A percentile compares a stretch with the other conserved stretches of the same genome.
phyloP scores from a whole-genome alignment of 2,888 invertebrate genomes.

The Apamea monoglypha region DNA sequence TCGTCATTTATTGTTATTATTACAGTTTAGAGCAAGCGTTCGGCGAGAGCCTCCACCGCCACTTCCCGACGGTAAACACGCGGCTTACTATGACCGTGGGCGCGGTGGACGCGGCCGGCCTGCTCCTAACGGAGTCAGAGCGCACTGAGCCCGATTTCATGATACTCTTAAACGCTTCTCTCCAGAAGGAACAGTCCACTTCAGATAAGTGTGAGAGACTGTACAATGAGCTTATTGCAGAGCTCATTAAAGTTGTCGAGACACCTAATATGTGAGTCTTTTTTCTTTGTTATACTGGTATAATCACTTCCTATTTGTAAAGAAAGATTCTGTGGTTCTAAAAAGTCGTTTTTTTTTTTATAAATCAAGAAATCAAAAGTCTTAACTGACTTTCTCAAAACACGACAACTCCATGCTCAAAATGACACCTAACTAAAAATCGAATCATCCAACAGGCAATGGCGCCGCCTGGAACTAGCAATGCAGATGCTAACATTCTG shows the following conservation, averaged over 20 bases:
- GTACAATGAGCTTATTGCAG: constrained; percentile 90
- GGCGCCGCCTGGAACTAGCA: constrained; percentile 95
- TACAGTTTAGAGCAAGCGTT: constrained; percentile 90
- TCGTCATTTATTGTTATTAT: constrained; percentile 14
- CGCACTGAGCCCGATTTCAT: constrained; percentile 74
- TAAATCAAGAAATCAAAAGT: neutral
- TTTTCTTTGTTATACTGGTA: neutral
- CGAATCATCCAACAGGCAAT: constrained; percentile 89
- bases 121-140: constrained; percentile 83
- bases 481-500: constrained; percentile 93
- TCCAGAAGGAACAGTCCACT: constrained; percentile 76
- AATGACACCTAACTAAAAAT: neutral
- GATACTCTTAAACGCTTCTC: constrained; percentile 75
- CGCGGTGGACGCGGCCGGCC: constrained; percentile 86
- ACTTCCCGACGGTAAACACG: constrained; percentile 92
- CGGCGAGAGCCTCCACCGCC: constrained; percentile 89
- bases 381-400: neutral
- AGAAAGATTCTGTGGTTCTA: neutral
- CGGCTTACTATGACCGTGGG: constrained; percentile 88
- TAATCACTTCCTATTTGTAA: neutral
- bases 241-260: constrained; percentile 88
- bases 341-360: neutral
- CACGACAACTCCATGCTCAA: neutral
- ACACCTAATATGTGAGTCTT: constrained; percentile 82
- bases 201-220: constrained; percentile 86